Conservation (phyloP, 2,888 invertebrate genomes). For the Tinea trinotella region DNA sequence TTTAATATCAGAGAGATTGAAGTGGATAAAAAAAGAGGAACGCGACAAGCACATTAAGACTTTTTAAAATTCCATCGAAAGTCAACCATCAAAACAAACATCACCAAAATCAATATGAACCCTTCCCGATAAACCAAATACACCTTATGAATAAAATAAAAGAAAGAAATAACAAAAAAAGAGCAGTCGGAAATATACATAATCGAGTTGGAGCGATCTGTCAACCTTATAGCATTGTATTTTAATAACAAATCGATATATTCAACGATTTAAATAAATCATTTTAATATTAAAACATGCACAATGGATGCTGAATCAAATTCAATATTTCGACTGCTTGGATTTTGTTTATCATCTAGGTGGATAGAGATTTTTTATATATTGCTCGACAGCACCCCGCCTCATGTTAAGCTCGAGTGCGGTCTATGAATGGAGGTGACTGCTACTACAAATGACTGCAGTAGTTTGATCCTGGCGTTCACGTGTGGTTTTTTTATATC, state of each 20-base stretch:
- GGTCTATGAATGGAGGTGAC: no score
- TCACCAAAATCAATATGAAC: constrained; percentile 62
- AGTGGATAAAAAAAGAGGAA: constrained; percentile 13
- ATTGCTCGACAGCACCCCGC: no score
- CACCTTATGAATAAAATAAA: constrained; percentile 49
- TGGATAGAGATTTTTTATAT: no score
- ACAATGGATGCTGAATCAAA: constrained; percentile 1
- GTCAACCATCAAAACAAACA: constrained; percentile 56
- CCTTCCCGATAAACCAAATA: constrained; percentile 61
- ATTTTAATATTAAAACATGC: constrained; percentile 30
- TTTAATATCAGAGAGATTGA: constrained; percentile 4
- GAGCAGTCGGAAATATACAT: constrained; percentile 30
- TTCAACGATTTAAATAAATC: constrained; percentile 40
- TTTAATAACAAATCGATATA: constrained; percentile 39
- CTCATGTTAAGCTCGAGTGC: no score
- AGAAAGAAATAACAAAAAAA: constrained; percentile 38
- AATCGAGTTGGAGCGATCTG: constrained; percentile 58
- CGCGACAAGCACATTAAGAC: constrained; percentile 20
- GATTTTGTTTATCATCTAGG: background rate
- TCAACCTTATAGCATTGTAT: constrained; percentile 52
- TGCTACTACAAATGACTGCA: no score
- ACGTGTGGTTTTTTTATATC: no score
- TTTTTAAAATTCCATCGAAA: constrained; percentile 35
- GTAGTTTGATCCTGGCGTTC: no score
- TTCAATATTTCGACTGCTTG: background rate